Evolutionary conservation across 92 coral and sea anemone genomes (phyloP).

Genomic region (Epizoanthus illoricatus): DNA sequence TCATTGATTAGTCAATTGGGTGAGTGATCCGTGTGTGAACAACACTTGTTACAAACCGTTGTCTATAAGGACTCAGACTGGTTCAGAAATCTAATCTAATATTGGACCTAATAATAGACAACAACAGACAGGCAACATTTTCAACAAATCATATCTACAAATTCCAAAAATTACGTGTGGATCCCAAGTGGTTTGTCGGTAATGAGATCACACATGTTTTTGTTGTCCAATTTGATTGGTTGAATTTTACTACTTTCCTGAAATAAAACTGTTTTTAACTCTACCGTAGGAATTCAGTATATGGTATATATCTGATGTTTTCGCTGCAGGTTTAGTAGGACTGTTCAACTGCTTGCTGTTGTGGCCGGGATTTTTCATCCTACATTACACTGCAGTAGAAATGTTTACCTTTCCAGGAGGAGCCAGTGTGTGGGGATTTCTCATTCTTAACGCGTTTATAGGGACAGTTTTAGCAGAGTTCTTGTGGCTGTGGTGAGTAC

Average conservation of each 20-base stretch:
- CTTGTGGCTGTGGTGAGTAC: slow-evolving; percentile 89
- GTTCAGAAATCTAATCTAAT: no score
- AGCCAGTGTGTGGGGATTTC: slow-evolving; percentile 73
- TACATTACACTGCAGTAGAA: slow-evolving; percentile 66
- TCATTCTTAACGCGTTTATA: slow-evolving; percentile 72
- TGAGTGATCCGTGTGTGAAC: no score
- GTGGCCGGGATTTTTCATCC: slow-evolving; percentile 91
- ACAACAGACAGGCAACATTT: no score
- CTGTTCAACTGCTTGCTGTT: slow-evolving; percentile 65
- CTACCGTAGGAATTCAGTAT: neutral
- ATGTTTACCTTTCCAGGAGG: slow-evolving; percentile 68
- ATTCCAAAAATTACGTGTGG: no score
- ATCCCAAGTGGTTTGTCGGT: no score
- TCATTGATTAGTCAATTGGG: no score
- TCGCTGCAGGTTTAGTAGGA: slow-evolving; percentile 85
- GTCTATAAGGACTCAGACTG: no score
- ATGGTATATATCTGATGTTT: neutral
- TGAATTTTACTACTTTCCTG: neutral
- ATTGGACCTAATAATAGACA: no score
- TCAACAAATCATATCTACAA: no score
- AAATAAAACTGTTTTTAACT: neutral
- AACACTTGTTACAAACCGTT: no score
- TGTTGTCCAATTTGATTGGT: no score
- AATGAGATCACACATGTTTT: neutral
- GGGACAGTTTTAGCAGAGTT: slow-evolving; percentile 95